Evolutionary conservation across 1,140 invertebrate species (phyloP).

Genomic region (Drosophila pandora): DNA sequence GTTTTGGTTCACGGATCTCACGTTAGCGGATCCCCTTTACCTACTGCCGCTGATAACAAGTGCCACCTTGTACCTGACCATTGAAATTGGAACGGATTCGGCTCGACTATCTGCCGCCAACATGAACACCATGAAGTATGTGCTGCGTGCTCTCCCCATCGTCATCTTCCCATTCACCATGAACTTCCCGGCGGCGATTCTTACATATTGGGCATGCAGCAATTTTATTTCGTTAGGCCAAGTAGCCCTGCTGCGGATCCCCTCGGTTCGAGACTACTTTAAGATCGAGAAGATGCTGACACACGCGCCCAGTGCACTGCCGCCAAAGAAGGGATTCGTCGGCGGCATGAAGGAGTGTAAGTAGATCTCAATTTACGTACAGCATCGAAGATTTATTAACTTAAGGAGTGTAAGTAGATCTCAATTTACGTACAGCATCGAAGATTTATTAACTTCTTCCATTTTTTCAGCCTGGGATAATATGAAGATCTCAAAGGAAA

Average conservation of each 20-base stretch:
- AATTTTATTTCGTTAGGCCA: conserved; percentile 95
- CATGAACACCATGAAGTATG: conserved; percentile 89
- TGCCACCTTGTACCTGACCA: conserved; percentile 90
- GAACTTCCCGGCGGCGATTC: conserved; percentile 94
- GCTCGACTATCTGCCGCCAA: conserved; percentile 87
- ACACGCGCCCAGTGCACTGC: conserved; percentile 86
- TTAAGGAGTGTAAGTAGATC: too few species aligned
- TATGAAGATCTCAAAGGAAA: conserved; percentile 90
- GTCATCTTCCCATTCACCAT: conserved; percentile 93
- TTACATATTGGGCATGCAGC: conserved; percentile 95
- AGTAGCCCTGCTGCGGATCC: conserved; percentile 89
- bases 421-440: too few species aligned
- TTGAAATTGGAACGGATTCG: conserved; percentile 93
- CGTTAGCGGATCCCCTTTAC: conserved; percentile 94
- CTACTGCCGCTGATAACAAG: conserved; percentile 93
- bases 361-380: conserved; percentile 60
- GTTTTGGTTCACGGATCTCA: conserved; percentile 97
- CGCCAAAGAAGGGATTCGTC: conserved; percentile 90
- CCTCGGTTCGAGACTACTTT: conserved; percentile 89
- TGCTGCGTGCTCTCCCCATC: conserved; percentile 90
- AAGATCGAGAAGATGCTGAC: conserved; percentile 89
- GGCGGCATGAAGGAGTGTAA: conserved; percentile 93
- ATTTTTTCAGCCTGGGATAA: conserved; percentile 89
- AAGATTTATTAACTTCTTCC: neutral
- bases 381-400: too few species aligned